A percentile compares a stretch with the other conserved stretches of the same genome.
phyloP scores from a whole-genome alignment of 2,888 invertebrate species.

The Plagodis dolabraria region DNA sequence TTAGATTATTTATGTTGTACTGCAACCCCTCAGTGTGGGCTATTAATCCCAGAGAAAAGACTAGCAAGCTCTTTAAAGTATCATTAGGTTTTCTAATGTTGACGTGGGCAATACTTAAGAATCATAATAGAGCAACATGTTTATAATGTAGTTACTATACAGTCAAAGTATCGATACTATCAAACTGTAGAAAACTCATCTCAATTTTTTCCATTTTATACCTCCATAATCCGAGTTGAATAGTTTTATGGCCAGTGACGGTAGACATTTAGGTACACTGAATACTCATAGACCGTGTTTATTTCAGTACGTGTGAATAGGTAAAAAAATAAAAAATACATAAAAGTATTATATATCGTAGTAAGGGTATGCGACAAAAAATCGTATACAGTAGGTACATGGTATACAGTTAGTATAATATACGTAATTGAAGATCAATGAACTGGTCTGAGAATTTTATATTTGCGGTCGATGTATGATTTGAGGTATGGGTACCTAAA shows the following conservation, averaged over 20 bases:
- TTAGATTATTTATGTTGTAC: too few relatives aligned
- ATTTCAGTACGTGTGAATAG: constrained; percentile 2
- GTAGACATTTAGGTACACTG: neutral
- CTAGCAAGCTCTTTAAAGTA: too few relatives aligned
- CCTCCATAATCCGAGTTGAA: constrained; percentile 3
- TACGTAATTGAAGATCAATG: neutral
- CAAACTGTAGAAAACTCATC: neutral
- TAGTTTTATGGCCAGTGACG: constrained; percentile 5
- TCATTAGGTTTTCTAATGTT: too few relatives aligned
- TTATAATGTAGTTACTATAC: too few relatives aligned
- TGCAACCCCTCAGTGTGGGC: too few relatives aligned
- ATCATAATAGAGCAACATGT: too few relatives aligned
- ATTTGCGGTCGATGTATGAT: neutral
- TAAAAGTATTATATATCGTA: too few relatives aligned
- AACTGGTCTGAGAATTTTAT: constrained; percentile 7
- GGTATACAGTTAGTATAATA: constrained; percentile 1
- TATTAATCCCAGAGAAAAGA: too few relatives aligned
- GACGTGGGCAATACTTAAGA: too few relatives aligned
- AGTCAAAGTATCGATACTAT: too few relatives aligned
- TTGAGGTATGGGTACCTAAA: too few relatives aligned
- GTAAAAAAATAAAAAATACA: neutral
- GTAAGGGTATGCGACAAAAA: too few relatives aligned
- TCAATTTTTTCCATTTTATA: constrained; percentile 5
- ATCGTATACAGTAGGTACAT: neutral
- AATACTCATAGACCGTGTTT: neutral